phyloP scores from a whole-genome alignment of 1,140 invertebrate genomes.

The Pseudomyrmex gracilis region DNA sequence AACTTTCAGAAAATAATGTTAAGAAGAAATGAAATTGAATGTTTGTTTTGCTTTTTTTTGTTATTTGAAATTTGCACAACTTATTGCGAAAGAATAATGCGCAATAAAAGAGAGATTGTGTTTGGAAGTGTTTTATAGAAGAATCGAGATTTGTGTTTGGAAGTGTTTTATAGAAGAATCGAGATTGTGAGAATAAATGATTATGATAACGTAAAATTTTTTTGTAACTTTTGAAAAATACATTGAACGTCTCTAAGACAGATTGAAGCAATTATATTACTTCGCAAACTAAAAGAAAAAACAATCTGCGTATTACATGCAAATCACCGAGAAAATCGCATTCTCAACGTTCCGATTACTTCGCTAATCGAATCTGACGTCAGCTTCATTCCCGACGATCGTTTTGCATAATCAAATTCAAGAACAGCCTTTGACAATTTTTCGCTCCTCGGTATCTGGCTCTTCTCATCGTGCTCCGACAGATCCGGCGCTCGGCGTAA shows the following conservation, averaged over 20 bases:
- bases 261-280: neutral
- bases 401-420: slow-evolving; percentile 47
- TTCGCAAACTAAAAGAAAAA: neutral
- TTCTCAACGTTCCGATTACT: slow-evolving; percentile 1
- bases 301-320: neutral
- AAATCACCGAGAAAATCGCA: neutral
- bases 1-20: too few species aligned
- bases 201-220: too few species aligned
- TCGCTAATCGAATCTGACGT: slow-evolving; percentile 7
- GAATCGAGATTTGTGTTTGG: too few species aligned
- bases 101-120: too few species aligned
- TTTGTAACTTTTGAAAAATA: neutral
- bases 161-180: too few species aligned
- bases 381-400: slow-evolving; percentile 3
- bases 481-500: slow-evolving; percentile 24
- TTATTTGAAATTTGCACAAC: too few species aligned
- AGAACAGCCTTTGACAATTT: slow-evolving; percentile 48
- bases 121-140: too few species aligned
- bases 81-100: neutral
- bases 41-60: too few species aligned
- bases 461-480: neutral
- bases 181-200: too few species aligned
- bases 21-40: too few species aligned
- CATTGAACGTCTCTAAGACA: neutral
- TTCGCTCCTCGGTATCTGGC: slow-evolving; percentile 26